Evolutionary conservation across 2,888 invertebrate species (phyloP).

Genomic region (Metalampra italica): DNA sequence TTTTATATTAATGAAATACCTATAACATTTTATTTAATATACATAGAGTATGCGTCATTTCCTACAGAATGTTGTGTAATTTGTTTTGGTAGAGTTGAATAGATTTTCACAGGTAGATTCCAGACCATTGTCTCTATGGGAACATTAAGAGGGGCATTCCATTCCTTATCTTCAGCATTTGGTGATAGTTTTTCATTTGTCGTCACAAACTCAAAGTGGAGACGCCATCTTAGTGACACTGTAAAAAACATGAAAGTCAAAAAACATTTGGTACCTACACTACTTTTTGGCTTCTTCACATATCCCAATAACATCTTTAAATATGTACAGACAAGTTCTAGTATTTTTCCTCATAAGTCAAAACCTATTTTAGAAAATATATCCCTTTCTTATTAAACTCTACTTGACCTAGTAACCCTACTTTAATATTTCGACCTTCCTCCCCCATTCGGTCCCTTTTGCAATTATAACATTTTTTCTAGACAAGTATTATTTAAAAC

Average conservation of each 20-base stretch:
- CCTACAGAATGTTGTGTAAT: constrained; percentile 82
- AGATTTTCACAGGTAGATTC: constrained; percentile 96
- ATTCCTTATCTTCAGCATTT: constrained; percentile 78
- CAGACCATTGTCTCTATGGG: constrained; percentile 99
- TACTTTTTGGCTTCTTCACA: constrained; percentile 1
- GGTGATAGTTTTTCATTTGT: constrained; percentile 83
- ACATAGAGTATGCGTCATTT: constrained; percentile 67
- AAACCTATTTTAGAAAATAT: too few species aligned
- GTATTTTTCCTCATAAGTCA: too few species aligned
- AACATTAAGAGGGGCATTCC: constrained; percentile 91
- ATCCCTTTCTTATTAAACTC: too few species aligned
- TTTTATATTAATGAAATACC: too few species aligned
- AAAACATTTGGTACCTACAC: not conserved
- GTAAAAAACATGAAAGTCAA: constrained; percentile 34
- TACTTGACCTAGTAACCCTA: too few species aligned
- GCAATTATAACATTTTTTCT: too few species aligned
- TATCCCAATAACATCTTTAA: too few species aligned
- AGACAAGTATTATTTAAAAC: too few species aligned
- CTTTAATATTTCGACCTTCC: too few species aligned
- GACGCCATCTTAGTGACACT: constrained; percentile 94
- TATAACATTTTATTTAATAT: constrained; percentile 31
- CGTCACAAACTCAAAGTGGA: constrained; percentile 99
- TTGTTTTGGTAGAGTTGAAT: constrained; percentile 92
- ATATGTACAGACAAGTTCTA: too few species aligned
- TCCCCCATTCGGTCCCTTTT: too few species aligned